Evolutionary conservation across 2,888 invertebrate genomes (phyloP).

Genomic region (Mactromeris polynyma): DNA sequence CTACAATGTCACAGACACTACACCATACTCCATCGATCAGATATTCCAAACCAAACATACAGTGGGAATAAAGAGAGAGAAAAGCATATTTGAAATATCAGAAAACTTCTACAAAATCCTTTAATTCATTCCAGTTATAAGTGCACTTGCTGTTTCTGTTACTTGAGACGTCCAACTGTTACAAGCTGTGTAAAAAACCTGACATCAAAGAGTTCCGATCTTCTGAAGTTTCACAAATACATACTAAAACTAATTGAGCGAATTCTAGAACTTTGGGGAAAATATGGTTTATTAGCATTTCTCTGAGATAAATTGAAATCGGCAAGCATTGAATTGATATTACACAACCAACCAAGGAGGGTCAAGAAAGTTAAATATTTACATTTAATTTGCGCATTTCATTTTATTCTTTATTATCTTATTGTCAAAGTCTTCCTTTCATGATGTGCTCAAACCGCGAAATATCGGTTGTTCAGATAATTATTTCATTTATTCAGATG

Average conservation of each 20-base stretch:
- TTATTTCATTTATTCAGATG: too few relatives aligned
- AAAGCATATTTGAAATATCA: slow-evolving; percentile 13
- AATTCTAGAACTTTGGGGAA: slow-evolving; percentile 21
- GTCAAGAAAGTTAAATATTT: slow-evolving; percentile 22
- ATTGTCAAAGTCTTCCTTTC: neutral
- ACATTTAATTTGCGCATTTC: slow-evolving; percentile 8
- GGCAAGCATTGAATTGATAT: slow-evolving; percentile 31
- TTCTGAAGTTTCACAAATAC: slow-evolving; percentile 37
- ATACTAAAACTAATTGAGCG: slow-evolving; percentile 45
- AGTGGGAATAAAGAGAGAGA: neutral
- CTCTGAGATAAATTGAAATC: slow-evolving; percentile 39
- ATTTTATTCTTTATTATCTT: neutral
- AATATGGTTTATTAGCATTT: slow-evolving; percentile 41
- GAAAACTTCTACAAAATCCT: slow-evolving; percentile 2
- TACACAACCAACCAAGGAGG: neutral
- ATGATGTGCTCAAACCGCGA: too few relatives aligned
- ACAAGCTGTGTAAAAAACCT: slow-evolving; percentile 22
- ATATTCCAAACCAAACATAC: neutral
- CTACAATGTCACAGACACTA: neutral
- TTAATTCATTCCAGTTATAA: neutral
- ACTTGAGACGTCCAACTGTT: slow-evolving; percentile 32
- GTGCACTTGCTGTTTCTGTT: slow-evolving; percentile 29
- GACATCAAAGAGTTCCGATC: slow-evolving; percentile 31
- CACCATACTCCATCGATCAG: slow-evolving; percentile 17
- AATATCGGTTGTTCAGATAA: too few relatives aligned